Evolutionary conservation across 1,140 invertebrate species (phyloP), one percentile per base, ranked within the genome.

Genomic region (Cecropterus lyciades): DNA sequence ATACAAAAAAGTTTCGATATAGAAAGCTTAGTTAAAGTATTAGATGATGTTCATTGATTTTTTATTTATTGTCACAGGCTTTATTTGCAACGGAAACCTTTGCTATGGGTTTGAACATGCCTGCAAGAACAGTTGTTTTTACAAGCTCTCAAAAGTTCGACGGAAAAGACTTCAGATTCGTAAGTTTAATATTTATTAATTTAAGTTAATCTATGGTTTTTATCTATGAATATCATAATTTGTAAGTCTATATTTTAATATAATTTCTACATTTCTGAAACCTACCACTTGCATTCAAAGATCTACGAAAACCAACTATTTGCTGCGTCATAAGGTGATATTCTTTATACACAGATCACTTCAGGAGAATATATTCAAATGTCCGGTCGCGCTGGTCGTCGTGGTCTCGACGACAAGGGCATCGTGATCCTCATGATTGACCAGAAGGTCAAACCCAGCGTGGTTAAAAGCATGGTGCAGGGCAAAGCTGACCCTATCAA

Each of bases 331-430:
- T n/a, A n/a, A n/a, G 5, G 5, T 24, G 5, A 24, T 24, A 24
- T 57, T 33, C 9, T 33, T 20, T 16, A 20, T 30, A 49, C 17
- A 1, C 64, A 93, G 97, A 94, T 99, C 46, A 97, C 98, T 0
- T 99, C 98, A 7, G 99, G 99, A 5, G 99, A 99, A 91, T 99
- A 99, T 81, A 99, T 99, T 79, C 99, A 99, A 90, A 99, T 99
- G 99, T 98, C 98, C 48, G 99, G 99, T 2, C 93, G 99, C 71
- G 99, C 99, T n/a, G 99, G 99, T 16, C 94, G 99, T 65, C 94
- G 99, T 91, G 99, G 99, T 67, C 92, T 99, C 0, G 99, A 99
- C 89, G 98, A 99, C 80, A 98, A 98, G 91, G 99, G 99, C 69
- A 99, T 99, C 63, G 99, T 99, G 15, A 99, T 99, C 73, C 92